Evolutionary conservation across 2,113 vertebrate genomes (phyloP), one percentile per base, ranked within the genome.

Genomic region (Saccopteryx bilineata): DNA sequence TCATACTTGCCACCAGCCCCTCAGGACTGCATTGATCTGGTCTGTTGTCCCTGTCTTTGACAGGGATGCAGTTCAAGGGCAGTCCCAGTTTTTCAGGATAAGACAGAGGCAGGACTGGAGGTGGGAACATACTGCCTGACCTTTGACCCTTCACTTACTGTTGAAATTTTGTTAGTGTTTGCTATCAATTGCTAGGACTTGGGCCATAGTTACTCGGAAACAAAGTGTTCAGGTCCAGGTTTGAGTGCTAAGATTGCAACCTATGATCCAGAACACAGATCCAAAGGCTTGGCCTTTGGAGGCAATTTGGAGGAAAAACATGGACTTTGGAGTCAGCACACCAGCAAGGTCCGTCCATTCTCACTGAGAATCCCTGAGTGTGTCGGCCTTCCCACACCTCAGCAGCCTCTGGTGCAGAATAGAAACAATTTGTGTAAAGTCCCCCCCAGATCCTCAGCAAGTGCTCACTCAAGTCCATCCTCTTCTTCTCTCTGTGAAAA

Each of bases 1-100:
- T 21, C 1, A 0, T 12, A 5, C 9, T 21, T 23, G 9, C 48
- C 74, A 13, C n/a, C 11, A 26, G 8, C 4, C n/a, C n/a, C 6
- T 2, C 9, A 24, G 54, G 56, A 18, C 5, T 5, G 11, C 48
- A 68, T 19, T 46, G 39, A 48, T 12, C 80, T 5, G 5, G 39
- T 31, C 28, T n/a, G 5, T 2, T 58, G 31, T 12, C 21, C 48
- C 65, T 31, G 19, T 48, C 61, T 19, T 8, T 14, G 33, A 56
- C 52, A 54, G 8, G 12, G 0, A 19, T 3, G 19, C 21, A 13
- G 28, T 58, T 39, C 54, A 31, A 15, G 61, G 39, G 33, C 56
- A 60, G 14, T 4, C 33, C 58, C 11, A 1, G n/a, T 8, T 39
- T 50, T 50, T 80, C 6, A 46, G 72, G 63, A 11, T 1, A 48